Evolutionary conservation across 2,113 vertebrate species (phyloP).

Genomic region (Mormoops blainvillei): DNA sequence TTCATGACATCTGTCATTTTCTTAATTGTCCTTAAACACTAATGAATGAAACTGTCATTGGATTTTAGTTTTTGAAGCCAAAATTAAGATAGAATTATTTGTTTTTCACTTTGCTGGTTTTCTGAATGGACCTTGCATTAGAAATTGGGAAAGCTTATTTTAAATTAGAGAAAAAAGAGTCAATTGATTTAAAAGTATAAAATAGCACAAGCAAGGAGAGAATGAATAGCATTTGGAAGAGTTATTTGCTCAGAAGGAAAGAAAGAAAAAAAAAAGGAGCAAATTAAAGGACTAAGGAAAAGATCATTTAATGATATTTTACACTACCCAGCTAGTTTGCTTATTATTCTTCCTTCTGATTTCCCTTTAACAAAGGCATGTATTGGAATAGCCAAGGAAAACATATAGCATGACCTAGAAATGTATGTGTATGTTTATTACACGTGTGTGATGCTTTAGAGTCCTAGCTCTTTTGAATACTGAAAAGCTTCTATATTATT

Average conservation of each 20-base stretch:
- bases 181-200: background rate
- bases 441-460: background rate
- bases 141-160: background rate
- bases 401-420: background rate
- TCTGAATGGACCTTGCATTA: background rate
- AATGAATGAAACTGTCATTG: background rate
- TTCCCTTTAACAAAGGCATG: background rate
- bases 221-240: background rate
- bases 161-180: background rate
- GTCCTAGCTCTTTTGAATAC: background rate
- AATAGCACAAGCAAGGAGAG: background rate
- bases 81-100: background rate
- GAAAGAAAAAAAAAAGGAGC: conserved; percentile 19
- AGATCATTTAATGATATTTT: background rate
- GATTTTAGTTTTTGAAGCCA: conserved; percentile 1
- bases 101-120: background rate
- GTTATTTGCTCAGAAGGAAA: conserved; percentile 3
- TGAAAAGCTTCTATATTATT: conserved; percentile 1
- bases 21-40: background rate
- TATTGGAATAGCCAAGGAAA: background rate
- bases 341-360: background rate
- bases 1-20: background rate
- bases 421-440: background rate
- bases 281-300: background rate
- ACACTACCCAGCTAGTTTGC: background rate